Evolutionary conservation across 2,797 vertebrate genomes (phyloP).

Genomic region (Lates japonicus): DNA sequence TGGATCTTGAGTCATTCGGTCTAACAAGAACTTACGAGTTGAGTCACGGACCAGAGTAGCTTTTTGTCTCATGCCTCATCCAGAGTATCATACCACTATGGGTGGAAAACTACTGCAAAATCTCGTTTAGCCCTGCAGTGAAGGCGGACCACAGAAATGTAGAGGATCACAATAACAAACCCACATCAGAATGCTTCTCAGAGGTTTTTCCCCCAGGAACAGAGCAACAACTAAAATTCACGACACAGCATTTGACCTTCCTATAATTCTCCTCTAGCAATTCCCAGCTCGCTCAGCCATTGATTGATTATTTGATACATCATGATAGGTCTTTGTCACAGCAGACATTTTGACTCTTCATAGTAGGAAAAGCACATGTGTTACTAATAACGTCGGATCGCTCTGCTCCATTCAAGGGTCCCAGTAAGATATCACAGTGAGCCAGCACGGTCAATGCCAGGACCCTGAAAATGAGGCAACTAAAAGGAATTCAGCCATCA

Average conservation of each 20-base stretch:
- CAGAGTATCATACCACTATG: slow-evolving; percentile 28
- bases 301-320: not conserved
- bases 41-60: slow-evolving; percentile 47
- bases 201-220: slow-evolving; percentile 32
- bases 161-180: slow-evolving; percentile 47
- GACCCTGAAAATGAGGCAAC: not conserved
- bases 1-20: slow-evolving; percentile 65
- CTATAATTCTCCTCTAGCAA: not conserved
- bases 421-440: slow-evolving; percentile 10
- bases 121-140: slow-evolving; percentile 32
- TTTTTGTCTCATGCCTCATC: slow-evolving; percentile 54
- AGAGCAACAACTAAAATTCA: slow-evolving; percentile 21
- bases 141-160: slow-evolving; percentile 61
- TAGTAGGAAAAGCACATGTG: slow-evolving; percentile 9
- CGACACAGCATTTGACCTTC: slow-evolving; percentile 7
- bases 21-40: slow-evolving; percentile 46
- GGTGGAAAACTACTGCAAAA: slow-evolving; percentile 64
- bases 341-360: slow-evolving; percentile 1
- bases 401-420: slow-evolving; percentile 9
- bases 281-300: not conserved
- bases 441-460: slow-evolving; percentile 1
- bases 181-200: slow-evolving; percentile 38
- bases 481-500: slow-evolving; percentile 3
- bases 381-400: not conserved
- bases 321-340: not conserved